Evolutionary conservation across 2,888 invertebrate species (phyloP), one percentile per base, ranked within the genome.

Genomic region (Toxonevra muliebris): DNA sequence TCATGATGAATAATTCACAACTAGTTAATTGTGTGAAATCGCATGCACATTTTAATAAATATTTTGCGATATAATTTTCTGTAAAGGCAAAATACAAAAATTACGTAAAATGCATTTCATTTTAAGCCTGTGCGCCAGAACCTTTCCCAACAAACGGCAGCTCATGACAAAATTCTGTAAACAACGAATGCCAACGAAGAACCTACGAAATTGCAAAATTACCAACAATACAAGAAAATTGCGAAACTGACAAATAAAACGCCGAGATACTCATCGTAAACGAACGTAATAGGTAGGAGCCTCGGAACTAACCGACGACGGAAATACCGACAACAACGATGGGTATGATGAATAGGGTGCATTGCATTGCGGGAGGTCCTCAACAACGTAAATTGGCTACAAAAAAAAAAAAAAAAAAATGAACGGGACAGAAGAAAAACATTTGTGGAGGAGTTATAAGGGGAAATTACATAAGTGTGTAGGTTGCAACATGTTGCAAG

Each of bases 401-500:
- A 71, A 71, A 73, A 30, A 71, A 77, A 10, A 67, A 76, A 60
- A 52, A 77, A 65, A 71, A 70, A 75, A 74, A 69, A 72, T 70
- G 73, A 75, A 13, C 20, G 12, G 15, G 42, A 64, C 53, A 65
- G 48, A 52, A 60, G 52, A n/a, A n/a, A n/a, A n/a, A n/a, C n/a
- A n/a, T n/a, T n/a, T n/a, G n/a, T n/a, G n/a, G n/a, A n/a, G n/a
- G n/a, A n/a, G n/a, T n/a, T n/a, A n/a, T 53, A 15, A 76, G 80
- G 80, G 78, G 81, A 79, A 79, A 73, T 74, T 76, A 78, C 74
- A 74, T 65, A 62, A 17, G 15, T 61, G 61, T 75, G 60, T 10
- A 50, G 63, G 60, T 60, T 70, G 69, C 73, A 78, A 79, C 80
- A 79, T 79, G 80, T 80, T 80, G 80, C 78, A 80, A 80, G 76